phyloP scores from a whole-genome alignment of 2,113 vertebrate genomes.

The Micronisus gabar region DNA sequence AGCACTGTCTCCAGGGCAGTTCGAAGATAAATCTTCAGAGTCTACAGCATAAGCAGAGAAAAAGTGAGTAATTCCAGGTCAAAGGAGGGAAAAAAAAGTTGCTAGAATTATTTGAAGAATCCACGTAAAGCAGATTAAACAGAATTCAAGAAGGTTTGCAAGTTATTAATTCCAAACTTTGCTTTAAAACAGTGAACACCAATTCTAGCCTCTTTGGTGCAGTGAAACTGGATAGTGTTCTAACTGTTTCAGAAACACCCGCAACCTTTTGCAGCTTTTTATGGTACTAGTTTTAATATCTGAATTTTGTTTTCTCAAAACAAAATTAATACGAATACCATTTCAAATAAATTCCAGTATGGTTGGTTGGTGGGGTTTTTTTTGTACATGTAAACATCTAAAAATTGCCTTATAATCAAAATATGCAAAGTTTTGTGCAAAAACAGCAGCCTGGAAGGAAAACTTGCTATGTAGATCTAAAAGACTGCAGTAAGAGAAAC shows the following conservation, averaged over 20 bases:
- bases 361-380: background rate
- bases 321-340: background rate
- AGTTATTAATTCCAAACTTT: background rate
- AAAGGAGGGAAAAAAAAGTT: background rate
- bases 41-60: constrained; percentile 70
- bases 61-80: background rate
- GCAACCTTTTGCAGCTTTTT: background rate
- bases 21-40: constrained; percentile 84
- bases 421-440: background rate
- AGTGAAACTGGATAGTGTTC: background rate
- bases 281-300: background rate
- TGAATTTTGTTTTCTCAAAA: background rate
- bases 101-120: background rate
- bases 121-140: background rate
- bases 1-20: constrained; percentile 90
- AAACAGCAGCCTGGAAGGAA: background rate
- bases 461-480: background rate
- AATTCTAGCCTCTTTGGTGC: background rate
- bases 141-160: background rate
- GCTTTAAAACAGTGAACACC: background rate
- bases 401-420: background rate
- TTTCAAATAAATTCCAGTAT: background rate
- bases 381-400: background rate
- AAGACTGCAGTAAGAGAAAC: background rate
- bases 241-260: background rate